A percentile compares a stretch with the other conserved stretches of the same genome.
Conservation (phyloP, 2,797 vertebrate genomes). For the Calcarius lapponicus region DNA sequence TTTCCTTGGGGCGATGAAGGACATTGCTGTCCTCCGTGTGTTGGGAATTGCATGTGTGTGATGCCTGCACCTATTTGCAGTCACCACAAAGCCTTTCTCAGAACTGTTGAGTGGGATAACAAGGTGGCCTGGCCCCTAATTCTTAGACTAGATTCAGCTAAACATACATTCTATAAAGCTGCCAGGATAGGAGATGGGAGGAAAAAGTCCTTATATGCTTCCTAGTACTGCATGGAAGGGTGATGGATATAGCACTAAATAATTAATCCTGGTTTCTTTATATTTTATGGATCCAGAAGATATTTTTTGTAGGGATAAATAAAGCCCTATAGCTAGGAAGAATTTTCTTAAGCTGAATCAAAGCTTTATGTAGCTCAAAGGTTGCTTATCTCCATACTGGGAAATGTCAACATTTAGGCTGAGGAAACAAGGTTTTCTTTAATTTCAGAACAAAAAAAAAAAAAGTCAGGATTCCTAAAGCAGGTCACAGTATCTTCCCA, state of each 20-base stretch:
- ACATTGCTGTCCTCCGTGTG: rapidly evolving
- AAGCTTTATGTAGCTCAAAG: neutral
- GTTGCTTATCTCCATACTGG: neutral
- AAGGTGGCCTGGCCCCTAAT: neutral
- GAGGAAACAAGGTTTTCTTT: neutral
- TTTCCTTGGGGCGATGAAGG: neutral
- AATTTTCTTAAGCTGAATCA: slow-evolving; percentile 6
- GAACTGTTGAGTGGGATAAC: neutral
- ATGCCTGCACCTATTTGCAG: neutral
- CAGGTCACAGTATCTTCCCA: neutral
- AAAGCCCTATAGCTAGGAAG: neutral
- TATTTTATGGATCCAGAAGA: slow-evolving; percentile 26
- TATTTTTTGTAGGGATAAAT: neutral
- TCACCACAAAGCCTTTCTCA: neutral
- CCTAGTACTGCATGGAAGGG: neutral
- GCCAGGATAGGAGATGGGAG: neutral
- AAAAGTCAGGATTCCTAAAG: neutral
- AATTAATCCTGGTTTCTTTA: slow-evolving; percentile 33
- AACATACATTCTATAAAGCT: neutral
- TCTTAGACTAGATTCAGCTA: neutral
- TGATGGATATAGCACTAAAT: slow-evolving; percentile 17
- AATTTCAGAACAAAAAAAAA: neutral
- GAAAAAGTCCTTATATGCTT: neutral
- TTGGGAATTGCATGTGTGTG: neutral
- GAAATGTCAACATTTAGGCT: slow-evolving; percentile 12